These are phyloP conservation scores for Ctenopoma kingsleyae DNA, from an alignment of 2,797 vertebrate species.

Conservation along the genomic window DNA sequence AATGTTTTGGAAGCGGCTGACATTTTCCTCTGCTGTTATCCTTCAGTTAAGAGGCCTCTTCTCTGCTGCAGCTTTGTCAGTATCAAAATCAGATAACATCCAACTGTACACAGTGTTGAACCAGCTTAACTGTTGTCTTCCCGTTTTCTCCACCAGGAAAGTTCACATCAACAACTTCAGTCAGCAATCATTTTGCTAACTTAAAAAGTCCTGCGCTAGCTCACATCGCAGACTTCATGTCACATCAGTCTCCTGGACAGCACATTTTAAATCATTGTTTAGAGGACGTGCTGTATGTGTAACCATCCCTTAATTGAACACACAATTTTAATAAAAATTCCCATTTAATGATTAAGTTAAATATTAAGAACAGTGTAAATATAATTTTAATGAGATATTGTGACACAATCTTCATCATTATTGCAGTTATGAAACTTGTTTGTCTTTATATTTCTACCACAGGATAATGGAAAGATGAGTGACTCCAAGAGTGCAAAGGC, in stretches of 20 bases:
- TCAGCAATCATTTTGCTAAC: constrained; percentile 43
- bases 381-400: too few species aligned
- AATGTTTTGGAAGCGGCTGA: constrained; percentile 67
- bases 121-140: constrained; percentile 61
- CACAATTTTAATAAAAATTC: too few species aligned
- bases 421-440: too few species aligned
- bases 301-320: too few species aligned
- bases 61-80: constrained; percentile 51
- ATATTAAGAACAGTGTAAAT: too few species aligned
- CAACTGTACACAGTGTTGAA: constrained; percentile 41
- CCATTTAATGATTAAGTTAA: too few species aligned
- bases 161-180: constrained; percentile 44
- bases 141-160: constrained; percentile 39
- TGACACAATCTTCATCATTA: too few species aligned
- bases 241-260: constrained; percentile 40
- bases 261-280: neutral
- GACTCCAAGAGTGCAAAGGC: too few species aligned
- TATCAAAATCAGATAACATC: constrained; percentile 67
- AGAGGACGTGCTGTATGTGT: too few species aligned
- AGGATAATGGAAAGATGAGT: too few species aligned
- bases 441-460: too few species aligned
- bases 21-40: constrained; percentile 69
- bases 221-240: constrained; percentile 26
- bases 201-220: constrained; percentile 30
- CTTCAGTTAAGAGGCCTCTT: constrained; percentile 59